Evolutionary conservation across 2,797 vertebrate genomes (phyloP), one percentile per base, ranked within the genome.

Genomic region (Pseudochirops cupreus): DNA sequence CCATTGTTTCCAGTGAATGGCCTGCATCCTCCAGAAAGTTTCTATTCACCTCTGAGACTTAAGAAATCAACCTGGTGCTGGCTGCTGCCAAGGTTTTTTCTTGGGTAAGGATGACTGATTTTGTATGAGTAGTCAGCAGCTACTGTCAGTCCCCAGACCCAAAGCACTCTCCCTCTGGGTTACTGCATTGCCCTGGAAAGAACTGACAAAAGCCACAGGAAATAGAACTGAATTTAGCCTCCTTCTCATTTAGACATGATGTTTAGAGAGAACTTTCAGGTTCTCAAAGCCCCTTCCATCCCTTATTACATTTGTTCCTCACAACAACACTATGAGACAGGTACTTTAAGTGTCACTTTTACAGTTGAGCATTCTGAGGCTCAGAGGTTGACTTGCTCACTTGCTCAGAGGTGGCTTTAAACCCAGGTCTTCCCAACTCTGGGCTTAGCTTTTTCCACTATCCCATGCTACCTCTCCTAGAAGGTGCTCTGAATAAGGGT

Each of bases 41-140:
- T 56, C 46, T 94, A 2, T 94, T 95, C 54, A 29, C 87, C 59
- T 92, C 95, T 29, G 74, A 87, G 50, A 46, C 90, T 96, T 93
- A 92, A 29, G 89, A 96, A 95, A 95, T 92, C 96, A 95, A 95
- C 95, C 95, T 59, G n/a, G 91, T 24, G n/a, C 93, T 92, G 46
- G 90, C 50, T 0, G 1, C 31, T 26, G 82, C 53, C 46, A 52
- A 29, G 12, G 0, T 95, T 94, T 96, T 92, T 87, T 87, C 91
- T 39, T 87, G 93, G 31, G 52, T 57, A 91, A n/a, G 53, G 91
- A 2, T 0, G 39, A 4, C 0, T 0, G 82, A 57, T 56, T 92
- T 96, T 55, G 92, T 52, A 26, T 74, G 52, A 87, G 57, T 53
- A 93, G 57, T 54, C 91, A 21, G 3, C 67, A 57, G 62, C 39